Conservation (phyloP, 2,888 invertebrate genomes). For the Aelia acuminata region DNA sequence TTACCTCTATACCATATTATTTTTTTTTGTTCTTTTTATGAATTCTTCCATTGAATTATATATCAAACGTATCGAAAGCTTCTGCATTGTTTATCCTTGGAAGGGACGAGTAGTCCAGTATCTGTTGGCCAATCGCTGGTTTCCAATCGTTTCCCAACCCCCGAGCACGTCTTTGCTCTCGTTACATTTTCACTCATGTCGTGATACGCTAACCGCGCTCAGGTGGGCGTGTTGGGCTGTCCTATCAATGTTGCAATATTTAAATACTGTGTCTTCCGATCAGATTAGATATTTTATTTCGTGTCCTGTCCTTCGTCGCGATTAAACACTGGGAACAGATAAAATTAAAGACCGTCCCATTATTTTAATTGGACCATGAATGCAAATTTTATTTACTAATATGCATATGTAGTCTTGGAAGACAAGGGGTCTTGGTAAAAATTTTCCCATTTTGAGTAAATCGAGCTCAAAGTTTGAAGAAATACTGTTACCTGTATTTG, state of each 20-base stretch:
- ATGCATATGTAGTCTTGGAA: too few species aligned
- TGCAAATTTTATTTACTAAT: too few species aligned
- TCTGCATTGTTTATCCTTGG: background rate
- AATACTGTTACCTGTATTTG: too few species aligned
- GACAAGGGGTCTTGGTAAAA: too few species aligned
- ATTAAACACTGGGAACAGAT: background rate
- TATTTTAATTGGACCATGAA: too few species aligned
- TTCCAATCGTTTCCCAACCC: background rate
- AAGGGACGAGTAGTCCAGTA: background rate
- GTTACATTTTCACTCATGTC: slow-evolving; percentile 22
- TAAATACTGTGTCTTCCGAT: background rate
- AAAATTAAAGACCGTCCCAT: background rate
- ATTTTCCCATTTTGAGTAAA: too few species aligned
- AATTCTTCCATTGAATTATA: too few species aligned
- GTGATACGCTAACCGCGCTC: background rate
- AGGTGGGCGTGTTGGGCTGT: background rate
- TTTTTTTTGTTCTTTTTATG: too few species aligned
- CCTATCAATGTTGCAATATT: background rate
- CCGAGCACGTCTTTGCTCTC: slow-evolving; percentile 18
- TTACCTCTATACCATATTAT: too few species aligned
- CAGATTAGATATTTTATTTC: background rate
- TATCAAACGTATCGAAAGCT: background rate
- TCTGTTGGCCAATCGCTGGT: background rate
- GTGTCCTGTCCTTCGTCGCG: background rate
- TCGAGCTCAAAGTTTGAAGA: too few species aligned